Percentiles rank a stretch among this genome's conserved stretches.
These are phyloP conservation scores for Rhinoraja longicauda DNA, from an alignment of 2,797 vertebrate species.

Conservation along the genomic window DNA sequence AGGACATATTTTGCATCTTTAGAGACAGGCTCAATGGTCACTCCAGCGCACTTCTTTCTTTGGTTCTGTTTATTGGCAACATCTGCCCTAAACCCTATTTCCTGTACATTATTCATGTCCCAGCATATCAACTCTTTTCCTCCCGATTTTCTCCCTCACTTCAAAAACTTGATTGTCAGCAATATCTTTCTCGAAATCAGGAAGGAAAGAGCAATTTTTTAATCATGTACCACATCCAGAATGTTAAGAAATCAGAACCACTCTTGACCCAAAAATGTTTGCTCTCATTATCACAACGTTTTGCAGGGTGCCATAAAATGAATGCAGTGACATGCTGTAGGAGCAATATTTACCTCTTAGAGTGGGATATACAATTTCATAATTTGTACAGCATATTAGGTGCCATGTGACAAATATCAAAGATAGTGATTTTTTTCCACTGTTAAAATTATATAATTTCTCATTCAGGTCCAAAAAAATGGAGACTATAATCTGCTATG, in stretches of 20 bases:
- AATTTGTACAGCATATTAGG: conserved; percentile 13
- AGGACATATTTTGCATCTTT: neutral
- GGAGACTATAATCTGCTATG: conserved; percentile 12
- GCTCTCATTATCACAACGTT: neutral
- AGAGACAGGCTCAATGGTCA: neutral
- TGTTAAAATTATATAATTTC: conserved; percentile 29
- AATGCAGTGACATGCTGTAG: neutral
- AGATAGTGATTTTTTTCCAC: neutral
- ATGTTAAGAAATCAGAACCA: conserved; percentile 26
- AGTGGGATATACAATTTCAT: conserved; percentile 15
- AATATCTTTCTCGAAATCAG: conserved; percentile 35
- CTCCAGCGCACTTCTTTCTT: neutral
- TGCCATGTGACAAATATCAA: neutral
- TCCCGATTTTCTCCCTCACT: conserved; percentile 20
- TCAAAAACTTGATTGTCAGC: conserved; percentile 30
- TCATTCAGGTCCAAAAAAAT: conserved; percentile 10
- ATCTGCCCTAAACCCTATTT: neutral
- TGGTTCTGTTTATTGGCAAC: conserved; percentile 1
- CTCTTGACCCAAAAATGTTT: neutral
- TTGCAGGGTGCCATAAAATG: neutral
- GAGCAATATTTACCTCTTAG: neutral
- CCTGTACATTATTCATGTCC: conserved; percentile 6
- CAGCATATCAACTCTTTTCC: neutral
- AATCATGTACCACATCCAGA: neutral
- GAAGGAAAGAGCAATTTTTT: conserved; percentile 4